Percentiles rank a stretch among this genome's conserved stretches.
phyloP scores from a whole-genome alignment of 1,140 invertebrate genomes.

The Steinernema khuongi region DNA sequence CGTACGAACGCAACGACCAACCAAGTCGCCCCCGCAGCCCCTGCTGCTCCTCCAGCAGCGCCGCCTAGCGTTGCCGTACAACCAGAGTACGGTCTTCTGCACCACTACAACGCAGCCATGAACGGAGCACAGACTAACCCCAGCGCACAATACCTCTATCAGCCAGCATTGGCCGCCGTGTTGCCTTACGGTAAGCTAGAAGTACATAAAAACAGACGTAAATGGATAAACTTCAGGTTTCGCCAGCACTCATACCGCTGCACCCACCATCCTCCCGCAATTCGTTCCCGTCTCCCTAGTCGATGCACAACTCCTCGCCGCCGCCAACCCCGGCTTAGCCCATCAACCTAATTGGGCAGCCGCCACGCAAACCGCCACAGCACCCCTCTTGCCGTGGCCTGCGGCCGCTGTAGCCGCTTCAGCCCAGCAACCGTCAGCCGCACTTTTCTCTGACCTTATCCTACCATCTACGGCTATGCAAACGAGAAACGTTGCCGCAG shows the following conservation, averaged over 20 bases:
- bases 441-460: slow-evolving; percentile 20
- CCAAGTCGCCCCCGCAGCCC: neutral
- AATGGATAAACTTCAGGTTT: slow-evolving; percentile 36
- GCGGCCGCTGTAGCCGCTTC: slow-evolving; percentile 21
- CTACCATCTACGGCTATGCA: slow-evolving; percentile 16
- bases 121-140: slow-evolving; percentile 20
- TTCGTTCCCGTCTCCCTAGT: slow-evolving; percentile 47
- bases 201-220: neutral
- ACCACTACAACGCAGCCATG: slow-evolving; percentile 46
- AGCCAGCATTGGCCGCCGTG: slow-evolving; percentile 39
- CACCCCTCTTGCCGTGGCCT: slow-evolving; percentile 17
- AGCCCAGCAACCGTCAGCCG: slow-evolving; percentile 5
- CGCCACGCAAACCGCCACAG: slow-evolving; percentile 16
- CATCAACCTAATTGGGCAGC: slow-evolving; percentile 32
- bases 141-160: slow-evolving; percentile 39
- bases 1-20: slow-evolving; percentile 5
- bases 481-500: slow-evolving; percentile 20
- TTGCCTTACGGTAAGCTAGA: slow-evolving; percentile 40
- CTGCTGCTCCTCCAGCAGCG: neutral
- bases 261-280: slow-evolving; percentile 37
- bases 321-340: slow-evolving; percentile 21
- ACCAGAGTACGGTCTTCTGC: slow-evolving; percentile 34
- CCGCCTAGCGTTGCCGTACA: slow-evolving; percentile 21
- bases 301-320: slow-evolving; percentile 35
- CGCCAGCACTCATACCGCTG: slow-evolving; percentile 29